Evolutionary conservation across 2,888 invertebrate species (phyloP), one percentile per base, ranked within the genome.

Genomic region (Nineta flava): DNA sequence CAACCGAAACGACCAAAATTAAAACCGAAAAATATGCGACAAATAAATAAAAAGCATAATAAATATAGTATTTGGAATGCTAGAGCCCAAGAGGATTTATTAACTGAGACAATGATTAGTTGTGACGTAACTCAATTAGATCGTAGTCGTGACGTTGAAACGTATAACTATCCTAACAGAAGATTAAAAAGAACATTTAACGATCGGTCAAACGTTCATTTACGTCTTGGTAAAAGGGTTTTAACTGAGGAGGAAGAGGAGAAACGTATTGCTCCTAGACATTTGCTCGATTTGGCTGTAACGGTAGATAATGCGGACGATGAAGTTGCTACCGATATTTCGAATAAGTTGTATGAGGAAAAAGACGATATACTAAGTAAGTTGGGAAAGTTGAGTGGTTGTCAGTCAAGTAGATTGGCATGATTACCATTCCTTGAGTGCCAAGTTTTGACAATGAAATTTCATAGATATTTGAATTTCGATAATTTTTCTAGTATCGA

Each of bases 51-150:
- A 60, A 77, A 73, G 56, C 75, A 73, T 53, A 81, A 79, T 51
- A 82, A 82, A 64, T 87, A 87, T 60, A 83, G 84, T 64, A 75
- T 90, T 55, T 91, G 90, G 90, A 72, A 75, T 55, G 68, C 69
- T 2, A 72, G 74, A 53, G 65, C 74, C n/a, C 79, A 87, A 69
- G 88, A 90, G 62, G 87, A 88, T 56, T 73, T 83, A 0, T 66
- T 91, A 48, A 81, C 83, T 21, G 83, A 87, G 61, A 81, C 85
- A 57, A 75, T 91, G 68, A 77, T 79, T 10, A 77, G 77, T 41
- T 86, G 86, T 66, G 85, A 83, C 65, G 87, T 90, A 9, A 77
- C 80, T 59, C 74, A 67, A 65, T 77, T 70, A 62, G 74, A 73
- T 64, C 81, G 75, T 69, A 81, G 72, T 48, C 68, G 81, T 19